A percentile compares a stretch with the other conserved stretches of the same genome.
Conservation (phyloP, 2,888 invertebrate species). For the Cephonodes hylas region DNA sequence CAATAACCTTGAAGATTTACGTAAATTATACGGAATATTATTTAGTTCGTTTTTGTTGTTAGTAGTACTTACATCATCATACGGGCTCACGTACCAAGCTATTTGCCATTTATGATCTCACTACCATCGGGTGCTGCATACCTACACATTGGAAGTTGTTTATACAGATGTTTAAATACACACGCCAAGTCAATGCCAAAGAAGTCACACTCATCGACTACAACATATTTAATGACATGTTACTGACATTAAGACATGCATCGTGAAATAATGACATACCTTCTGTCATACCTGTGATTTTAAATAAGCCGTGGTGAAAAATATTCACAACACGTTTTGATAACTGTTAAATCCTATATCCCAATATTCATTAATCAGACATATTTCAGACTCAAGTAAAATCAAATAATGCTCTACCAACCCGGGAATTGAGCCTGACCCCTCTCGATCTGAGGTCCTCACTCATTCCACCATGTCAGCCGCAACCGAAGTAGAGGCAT, state of each 20-base stretch:
- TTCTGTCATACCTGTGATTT: too few relatives aligned
- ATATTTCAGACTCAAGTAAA: too few relatives aligned
- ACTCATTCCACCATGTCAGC: too few relatives aligned
- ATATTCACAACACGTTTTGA: too few relatives aligned
- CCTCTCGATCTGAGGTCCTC: too few relatives aligned
- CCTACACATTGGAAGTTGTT: slow-evolving; percentile 26
- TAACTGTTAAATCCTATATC: too few relatives aligned
- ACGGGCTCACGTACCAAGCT: slow-evolving; percentile 25
- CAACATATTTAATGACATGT: not conserved
- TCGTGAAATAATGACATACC: too few relatives aligned
- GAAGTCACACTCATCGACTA: not conserved
- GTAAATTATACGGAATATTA: slow-evolving; percentile 7
- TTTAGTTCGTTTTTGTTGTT: slow-evolving; percentile 10
- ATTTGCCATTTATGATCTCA: slow-evolving; percentile 34
- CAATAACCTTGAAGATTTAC: slow-evolving; percentile 10
- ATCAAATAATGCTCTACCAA: too few relatives aligned
- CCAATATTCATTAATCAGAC: too few relatives aligned
- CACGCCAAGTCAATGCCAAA: slow-evolving; percentile 37
- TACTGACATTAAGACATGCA: not conserved
- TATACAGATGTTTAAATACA: slow-evolving; percentile 36
- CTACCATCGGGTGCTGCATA: slow-evolving; percentile 14
- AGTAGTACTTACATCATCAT: slow-evolving; percentile 20
- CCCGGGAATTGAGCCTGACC: too few relatives aligned
- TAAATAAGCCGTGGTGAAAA: too few relatives aligned
- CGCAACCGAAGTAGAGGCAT: too few relatives aligned